phyloP scores from a whole-genome alignment of 1,140 invertebrate genomes.

The Bombus polaris region DNA sequence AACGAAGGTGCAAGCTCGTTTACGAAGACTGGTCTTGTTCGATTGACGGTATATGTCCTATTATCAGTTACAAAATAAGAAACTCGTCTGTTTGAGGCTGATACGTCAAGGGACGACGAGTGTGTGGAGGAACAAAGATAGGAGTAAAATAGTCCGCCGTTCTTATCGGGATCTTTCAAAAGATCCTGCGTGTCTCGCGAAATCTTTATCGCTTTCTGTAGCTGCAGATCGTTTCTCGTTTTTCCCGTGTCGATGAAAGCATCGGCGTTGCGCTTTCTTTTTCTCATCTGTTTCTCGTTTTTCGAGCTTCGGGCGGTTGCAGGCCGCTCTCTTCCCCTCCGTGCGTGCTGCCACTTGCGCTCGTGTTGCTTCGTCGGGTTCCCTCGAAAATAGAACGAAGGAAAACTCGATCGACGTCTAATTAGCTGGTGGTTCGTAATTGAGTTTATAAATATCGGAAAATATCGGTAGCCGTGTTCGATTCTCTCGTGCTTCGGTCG shows the following conservation, averaged over 20 bases:
- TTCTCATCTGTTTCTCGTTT: conserved; percentile 22
- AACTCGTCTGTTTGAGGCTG: neutral
- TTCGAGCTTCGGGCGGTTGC: conserved; percentile 1
- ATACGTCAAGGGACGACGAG: neutral
- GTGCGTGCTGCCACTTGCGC: neutral
- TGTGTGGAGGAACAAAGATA: neutral
- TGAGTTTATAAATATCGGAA: conserved; percentile 30
- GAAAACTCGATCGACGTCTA: conserved; percentile 43
- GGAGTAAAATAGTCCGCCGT: neutral
- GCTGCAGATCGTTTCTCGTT: conserved; percentile 1
- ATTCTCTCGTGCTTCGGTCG: neutral
- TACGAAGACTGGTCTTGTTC: neutral
- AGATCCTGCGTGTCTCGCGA: neutral
- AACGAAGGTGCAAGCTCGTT: neutral
- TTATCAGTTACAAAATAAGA: neutral
- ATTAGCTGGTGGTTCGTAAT: conserved; percentile 54
- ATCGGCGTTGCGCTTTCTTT: neutral
- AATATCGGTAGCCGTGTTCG: neutral
- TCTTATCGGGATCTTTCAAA: conserved; percentile 8
- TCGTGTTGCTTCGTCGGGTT: neutral
- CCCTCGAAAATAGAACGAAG: conserved; percentile 13
- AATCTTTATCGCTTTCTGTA: neutral
- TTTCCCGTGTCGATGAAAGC: neutral
- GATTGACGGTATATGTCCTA: neutral
- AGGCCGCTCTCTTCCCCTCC: neutral